A percentile compares a stretch with the other conserved stretches of the same genome.
phyloP scores from a whole-genome alignment of 2,113 vertebrate species.

The Rynchops niger region DNA sequence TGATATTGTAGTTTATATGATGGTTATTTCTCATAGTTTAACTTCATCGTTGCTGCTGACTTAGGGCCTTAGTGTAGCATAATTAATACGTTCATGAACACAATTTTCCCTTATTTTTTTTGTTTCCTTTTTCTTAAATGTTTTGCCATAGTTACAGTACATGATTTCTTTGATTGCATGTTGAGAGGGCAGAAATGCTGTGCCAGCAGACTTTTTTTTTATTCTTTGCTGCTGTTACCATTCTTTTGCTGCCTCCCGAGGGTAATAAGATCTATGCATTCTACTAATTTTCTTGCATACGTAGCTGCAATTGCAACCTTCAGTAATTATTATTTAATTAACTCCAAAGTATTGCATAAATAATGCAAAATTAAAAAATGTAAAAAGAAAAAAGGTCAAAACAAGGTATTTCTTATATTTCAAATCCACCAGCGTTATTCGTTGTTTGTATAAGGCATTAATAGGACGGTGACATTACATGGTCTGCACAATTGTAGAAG shows the following conservation, averaged over 20 bases:
- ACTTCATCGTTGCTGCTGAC: neutral
- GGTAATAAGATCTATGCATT: conserved; percentile 17
- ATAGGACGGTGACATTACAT: neutral
- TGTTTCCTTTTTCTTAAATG: neutral
- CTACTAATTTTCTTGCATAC: conserved; percentile 38
- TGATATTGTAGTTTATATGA: neutral
- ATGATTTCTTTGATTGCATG: conserved; percentile 8
- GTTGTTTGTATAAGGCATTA: neutral
- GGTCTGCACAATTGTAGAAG: neutral
- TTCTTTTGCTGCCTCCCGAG: conserved; percentile 25
- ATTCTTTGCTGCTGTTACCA: neutral
- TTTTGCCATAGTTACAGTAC: conserved; percentile 14
- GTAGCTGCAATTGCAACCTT: conserved; percentile 27
- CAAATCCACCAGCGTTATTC: neutral
- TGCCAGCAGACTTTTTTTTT: conserved; percentile 19
- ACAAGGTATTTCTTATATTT: neutral
- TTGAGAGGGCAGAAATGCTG: conserved; percentile 27
- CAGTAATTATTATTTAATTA: conserved; percentile 49
- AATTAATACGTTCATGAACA: neutral
- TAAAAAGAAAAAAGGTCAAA: neutral
- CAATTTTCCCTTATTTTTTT: neutral
- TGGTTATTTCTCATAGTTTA: neutral
- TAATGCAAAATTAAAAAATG: neutral
- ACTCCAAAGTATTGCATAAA: neutral
- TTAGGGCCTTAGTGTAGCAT: neutral